Base-by-base conservation (phyloP, 2,113 vertebrate genomes). In the Aegypius monachus region DNA sequence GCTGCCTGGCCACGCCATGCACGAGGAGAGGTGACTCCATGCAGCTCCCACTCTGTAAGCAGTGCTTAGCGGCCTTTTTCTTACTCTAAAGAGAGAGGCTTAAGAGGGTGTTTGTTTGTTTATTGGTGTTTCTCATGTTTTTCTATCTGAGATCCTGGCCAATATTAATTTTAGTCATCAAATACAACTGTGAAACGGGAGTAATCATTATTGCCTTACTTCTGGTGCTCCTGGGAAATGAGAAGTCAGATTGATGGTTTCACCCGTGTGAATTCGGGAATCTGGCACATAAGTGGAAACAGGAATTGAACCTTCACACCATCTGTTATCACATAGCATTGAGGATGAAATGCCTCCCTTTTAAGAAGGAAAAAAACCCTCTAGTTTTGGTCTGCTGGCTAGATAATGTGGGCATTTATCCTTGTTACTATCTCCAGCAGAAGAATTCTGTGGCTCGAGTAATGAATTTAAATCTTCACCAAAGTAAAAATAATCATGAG, bases 221-320 rank as follows among this genome's bases (percentile, higher is more conserved):
- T 88, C 59, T 43, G 66, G 16, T 91, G 83, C 77, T 74, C 86
- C 72, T 95, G 83, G 92, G 86, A 86, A 81, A 86, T 18, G 9
- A 66, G 31, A 92, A 91, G 61, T 52, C 83, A 87, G 90, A 83
- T 83, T 84, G 95, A 71, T 61, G 75, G 43, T 72, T 92, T 94
- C 45, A 68, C 25, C 61, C 5, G 0, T 72, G 72, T 84, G 63
- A 63, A 84, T 95, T 72, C 32, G 78, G 62, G 70, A 91, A 82
- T 90, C 87, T 94, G 61, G 22, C 21, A 68, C 36, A 47, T 26
- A 91, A 92, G 9, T 75, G 52, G 61, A 56, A 94, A 77, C 29
- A 72, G 83, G 58, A 84, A 72, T 81, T 81, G 29, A 75, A 36
- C 94, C 47, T 87, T 74, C 18, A 34, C 18, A 7, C 65, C 40